Evolutionary conservation across 1,140 invertebrate species (phyloP), one percentile per base, ranked within the genome.

Genomic region (Sycobia sp.): DNA sequence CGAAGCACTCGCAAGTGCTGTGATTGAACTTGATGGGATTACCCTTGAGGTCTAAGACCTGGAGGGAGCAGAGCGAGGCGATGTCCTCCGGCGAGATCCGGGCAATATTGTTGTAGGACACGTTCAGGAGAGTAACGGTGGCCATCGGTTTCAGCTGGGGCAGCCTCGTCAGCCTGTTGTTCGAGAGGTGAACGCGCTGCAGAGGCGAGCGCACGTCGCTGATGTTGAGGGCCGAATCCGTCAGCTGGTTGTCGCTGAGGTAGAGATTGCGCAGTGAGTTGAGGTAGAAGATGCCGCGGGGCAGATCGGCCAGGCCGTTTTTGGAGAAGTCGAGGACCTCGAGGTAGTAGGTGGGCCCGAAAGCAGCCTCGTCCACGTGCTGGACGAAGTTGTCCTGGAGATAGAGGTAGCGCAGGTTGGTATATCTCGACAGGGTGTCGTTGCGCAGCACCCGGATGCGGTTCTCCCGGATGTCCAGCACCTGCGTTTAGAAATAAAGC

Each of bases 331-430:
- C 76, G 7, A 82, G 43, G 3, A 76, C 75, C 46, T 81, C 70
- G 5, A 84, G 54, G 10, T 79, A 74, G 1, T 59, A 67, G 0
- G 82, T 69, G 0, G 67, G 62, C 0, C 49, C 49, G 43, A 83
- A 82, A 0, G 79, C 71, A 0, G 34, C 75, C 2, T 76, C 72
- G 9, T 79, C 74, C 4, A 83, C 76, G 2, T 25, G 38, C 5
- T 51, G 63, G 0, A 84, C 76, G 18, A 81, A 76, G 56, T 83
- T 83, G 56, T 84, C 80, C 9, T 51, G 25, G 3, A 84, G 62
- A 39, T 83, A 82, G 5, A 83, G 59, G 27, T 57, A 79, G 3
- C 66, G 68, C 0, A 84, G 66, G 13, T 60, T 77, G 10, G 69
- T 71, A 62, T 79, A 83, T 14, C 55, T 22, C 0, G 66, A 39